Evolutionary conservation across 2,797 vertebrate species (phyloP), one percentile per base, ranked within the genome.

Genomic region (Semaprochilodus insignis): DNA sequence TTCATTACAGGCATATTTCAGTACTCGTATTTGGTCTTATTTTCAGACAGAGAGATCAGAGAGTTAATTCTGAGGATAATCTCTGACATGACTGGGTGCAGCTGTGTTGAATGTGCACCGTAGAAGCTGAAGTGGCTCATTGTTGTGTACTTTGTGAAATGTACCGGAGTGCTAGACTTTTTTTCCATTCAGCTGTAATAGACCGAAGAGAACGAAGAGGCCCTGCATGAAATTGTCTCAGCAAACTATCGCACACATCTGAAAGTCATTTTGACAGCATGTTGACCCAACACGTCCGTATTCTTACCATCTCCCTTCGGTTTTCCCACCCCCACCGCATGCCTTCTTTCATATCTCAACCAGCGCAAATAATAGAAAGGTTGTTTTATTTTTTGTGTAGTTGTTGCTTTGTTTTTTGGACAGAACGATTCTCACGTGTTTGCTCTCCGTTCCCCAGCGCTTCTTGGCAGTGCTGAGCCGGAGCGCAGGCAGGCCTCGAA

Each of bases 401-500:
- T 40, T 57, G 5, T 59, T 65, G 65, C 57, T 84, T 72, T 73
- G 66, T 80, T 79, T 85, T 83, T 83, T 78, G 81, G 73, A 71
- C 84, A 67, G 71, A 71, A 57, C 48, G 80, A 65, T 27, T 82
- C 77, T 85, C 84, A 83, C 78, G 82, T 81, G 87, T 86, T 86
- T 86, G 84, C 67, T 71, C 62, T 78, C 77, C 66, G 74, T 79
- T 92, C 89, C 86, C 90, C 88, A 85, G 87, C 89, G 88, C 88
- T 91, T 87, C 79, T 93, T 86, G 88, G 85, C 85, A 89, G 89
- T 90, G 86, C 79, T 91, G 92, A 83, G 83, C 81, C 90, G 89
- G 88, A 93, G 92, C 90, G 91, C 78, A 89, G 78, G 77, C 77
- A 94, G 94, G 95, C 94, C 93, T 93, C 92, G 91, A 92, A 94